Evolutionary conservation across 2,797 vertebrate genomes (phyloP).

Genomic region (Danio kyathit): DNA sequence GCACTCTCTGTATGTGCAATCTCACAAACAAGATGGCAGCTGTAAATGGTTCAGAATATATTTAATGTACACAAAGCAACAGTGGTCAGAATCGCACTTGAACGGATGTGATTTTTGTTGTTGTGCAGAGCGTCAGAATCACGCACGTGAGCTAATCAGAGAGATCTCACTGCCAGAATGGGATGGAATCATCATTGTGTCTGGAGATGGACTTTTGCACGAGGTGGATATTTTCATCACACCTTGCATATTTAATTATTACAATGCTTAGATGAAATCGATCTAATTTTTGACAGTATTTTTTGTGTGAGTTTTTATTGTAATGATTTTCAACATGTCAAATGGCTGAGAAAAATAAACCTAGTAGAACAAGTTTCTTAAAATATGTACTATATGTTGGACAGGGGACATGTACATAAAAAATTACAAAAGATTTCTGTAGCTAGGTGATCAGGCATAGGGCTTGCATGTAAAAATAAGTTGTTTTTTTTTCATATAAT

Average conservation of each 20-base stretch:
- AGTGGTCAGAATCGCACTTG: constrained; percentile 7
- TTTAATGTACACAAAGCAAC: not conserved
- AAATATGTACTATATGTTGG: not conserved
- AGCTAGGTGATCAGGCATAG: not conserved
- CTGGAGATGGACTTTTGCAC: constrained; percentile 90
- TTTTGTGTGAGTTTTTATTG: not conserved
- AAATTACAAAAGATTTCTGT: not conserved
- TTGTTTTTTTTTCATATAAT: too few species aligned
- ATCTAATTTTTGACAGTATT: not conserved
- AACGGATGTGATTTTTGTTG: not conserved
- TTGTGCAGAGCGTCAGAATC: constrained; percentile 86
- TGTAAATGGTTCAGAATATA: not conserved
- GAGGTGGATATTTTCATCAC: constrained; percentile 77
- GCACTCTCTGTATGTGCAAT: too few species aligned
- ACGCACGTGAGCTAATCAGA: constrained; percentile 89
- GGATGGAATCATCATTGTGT: constrained; percentile 90
- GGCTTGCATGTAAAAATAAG: not conserved
- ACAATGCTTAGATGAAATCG: not conserved
- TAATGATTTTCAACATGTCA: not conserved
- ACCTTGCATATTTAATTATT: not conserved
- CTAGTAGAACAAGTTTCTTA: not conserved
- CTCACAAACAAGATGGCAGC: not conserved
- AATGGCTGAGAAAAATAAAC: not conserved
- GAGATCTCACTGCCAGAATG: constrained; percentile 86
- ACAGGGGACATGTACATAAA: not conserved